Evolutionary conservation across 2,888 invertebrate species (phyloP), one percentile per base, ranked within the genome.

Genomic region (Harpagoxenus sublaevis): DNA sequence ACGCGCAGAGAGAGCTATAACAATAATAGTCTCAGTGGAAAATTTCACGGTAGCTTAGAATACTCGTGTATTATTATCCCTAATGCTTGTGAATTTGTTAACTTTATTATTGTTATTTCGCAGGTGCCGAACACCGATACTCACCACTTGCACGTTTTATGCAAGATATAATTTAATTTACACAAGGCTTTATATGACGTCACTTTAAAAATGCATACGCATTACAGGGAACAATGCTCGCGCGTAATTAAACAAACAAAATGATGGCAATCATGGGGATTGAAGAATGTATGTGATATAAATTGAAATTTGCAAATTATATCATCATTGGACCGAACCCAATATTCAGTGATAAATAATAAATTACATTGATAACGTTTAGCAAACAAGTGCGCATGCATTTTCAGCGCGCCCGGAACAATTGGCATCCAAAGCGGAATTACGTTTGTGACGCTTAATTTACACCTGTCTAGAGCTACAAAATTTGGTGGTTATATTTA

Each of bases 401-500:
- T 79, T 79, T 79, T 60, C 79, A 79, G 73, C 79, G 74, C 60
- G 79, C 57, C 60, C 28, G 79, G 35, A 42, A 79, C 79, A 79
- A 79, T 79, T 79, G 79, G 57, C 74, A 60, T 73, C 79, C 79
- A 79, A 79, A 79, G 79, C 79, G 74, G 74, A 79, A 79, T 79
- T 79, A 79, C 79, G 79, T 79, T 79, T 79, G 79, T 79, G 79
- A 79, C 79, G 79, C 79, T 79, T 79, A 79, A 79, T 79, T 79
- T 79, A 79, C 79, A 79, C 74, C 79, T 79, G 79, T 79, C 79
- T 79, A 73, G 74, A 79, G 79, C 65, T 79, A 73, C 74, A 79
- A 79, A 79, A 79, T 79, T 73, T 73, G 60, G 79, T 48, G 79
- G 79, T 79, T 73, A 73, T 79, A 79, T 79, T 79, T 79, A 73